Conservation (phyloP, 2,113 vertebrate genomes). For the Ophiodon elongatus region DNA sequence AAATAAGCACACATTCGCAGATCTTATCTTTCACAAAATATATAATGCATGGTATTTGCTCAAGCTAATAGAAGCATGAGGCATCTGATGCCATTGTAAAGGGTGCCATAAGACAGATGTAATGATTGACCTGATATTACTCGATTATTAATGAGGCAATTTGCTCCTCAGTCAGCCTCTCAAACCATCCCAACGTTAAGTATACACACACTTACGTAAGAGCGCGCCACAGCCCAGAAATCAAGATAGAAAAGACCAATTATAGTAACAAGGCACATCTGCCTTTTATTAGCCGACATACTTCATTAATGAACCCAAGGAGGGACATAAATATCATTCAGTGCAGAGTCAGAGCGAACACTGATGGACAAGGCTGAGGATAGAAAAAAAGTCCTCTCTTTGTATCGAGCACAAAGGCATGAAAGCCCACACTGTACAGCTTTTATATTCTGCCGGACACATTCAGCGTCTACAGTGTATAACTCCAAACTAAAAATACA, state of each 20-base stretch:
- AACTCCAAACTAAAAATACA: constrained; percentile 52
- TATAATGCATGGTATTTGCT: constrained; percentile 62
- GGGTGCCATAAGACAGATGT: constrained; percentile 47
- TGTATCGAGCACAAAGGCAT: constrained; percentile 49
- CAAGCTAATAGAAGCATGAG: constrained; percentile 54
- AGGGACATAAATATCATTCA: constrained; percentile 65
- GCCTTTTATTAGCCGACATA: constrained; percentile 73
- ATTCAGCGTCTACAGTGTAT: constrained; percentile 41
- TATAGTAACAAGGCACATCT: constrained; percentile 73
- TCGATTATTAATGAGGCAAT: constrained; percentile 74
- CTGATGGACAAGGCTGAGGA: constrained; percentile 43
- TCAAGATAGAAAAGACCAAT: constrained; percentile 70
- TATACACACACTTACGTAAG: constrained; percentile 55
- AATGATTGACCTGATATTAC: constrained; percentile 70
- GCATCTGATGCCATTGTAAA: constrained; percentile 58
- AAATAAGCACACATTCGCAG: constrained; percentile 12
- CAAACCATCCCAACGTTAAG: constrained; percentile 55
- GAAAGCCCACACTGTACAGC: constrained; percentile 42
- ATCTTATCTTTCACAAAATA: constrained; percentile 50
- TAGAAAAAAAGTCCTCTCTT: constrained; percentile 51
- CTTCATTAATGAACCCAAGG: constrained; percentile 66
- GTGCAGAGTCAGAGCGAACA: constrained; percentile 36
- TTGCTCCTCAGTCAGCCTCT: constrained; percentile 62
- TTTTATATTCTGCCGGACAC: constrained; percentile 48
- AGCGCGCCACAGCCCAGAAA: constrained; percentile 52